Conservation (phyloP, 2,797 vertebrate genomes). For the Astyanax mexicanus region DNA sequence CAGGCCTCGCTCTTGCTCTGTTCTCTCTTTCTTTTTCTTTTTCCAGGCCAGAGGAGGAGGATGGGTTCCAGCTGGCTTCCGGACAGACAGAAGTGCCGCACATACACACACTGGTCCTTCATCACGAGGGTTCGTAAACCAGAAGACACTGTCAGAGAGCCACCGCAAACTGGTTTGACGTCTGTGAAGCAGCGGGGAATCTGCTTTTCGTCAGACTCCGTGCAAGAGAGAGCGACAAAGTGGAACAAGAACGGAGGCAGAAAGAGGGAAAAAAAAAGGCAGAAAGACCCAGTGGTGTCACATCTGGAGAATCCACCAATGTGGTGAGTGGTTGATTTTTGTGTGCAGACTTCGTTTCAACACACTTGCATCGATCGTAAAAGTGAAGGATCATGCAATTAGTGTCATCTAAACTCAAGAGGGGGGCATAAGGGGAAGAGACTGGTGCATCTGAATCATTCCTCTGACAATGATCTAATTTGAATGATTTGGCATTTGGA, state of each 20-base stretch:
- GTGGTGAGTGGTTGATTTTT: conserved; percentile 27
- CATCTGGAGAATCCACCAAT: conserved; percentile 17
- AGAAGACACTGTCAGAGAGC: conserved; percentile 66
- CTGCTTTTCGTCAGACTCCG: conserved; percentile 46
- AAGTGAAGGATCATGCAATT: conserved; percentile 63
- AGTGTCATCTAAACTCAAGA: conserved; percentile 67
- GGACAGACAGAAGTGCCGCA: conserved; percentile 67
- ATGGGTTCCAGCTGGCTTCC: conserved; percentile 67
- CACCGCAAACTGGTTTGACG: conserved; percentile 57
- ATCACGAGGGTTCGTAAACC: conserved; percentile 69
- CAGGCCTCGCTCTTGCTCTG: not conserved
- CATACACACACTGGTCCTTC: conserved; percentile 67
- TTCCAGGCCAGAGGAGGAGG: conserved; percentile 59
- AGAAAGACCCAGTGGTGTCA: not conserved
- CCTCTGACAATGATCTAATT: conserved; percentile 27
- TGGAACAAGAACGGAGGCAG: not conserved
- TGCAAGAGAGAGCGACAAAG: conserved; percentile 49
- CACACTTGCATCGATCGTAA: conserved; percentile 66
- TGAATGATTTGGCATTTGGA: conserved; percentile 26
- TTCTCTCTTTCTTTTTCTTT: conserved; percentile 35
- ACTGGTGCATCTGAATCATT: conserved; percentile 12
- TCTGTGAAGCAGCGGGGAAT: conserved; percentile 42
- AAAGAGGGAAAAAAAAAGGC: not conserved
- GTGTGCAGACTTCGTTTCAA: conserved; percentile 62
- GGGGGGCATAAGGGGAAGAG: conserved; percentile 37